Percentiles rank a stretch among this genome's conserved stretches.
phyloP scores from a whole-genome alignment of 2,797 vertebrate species.

The Momotus momota region DNA sequence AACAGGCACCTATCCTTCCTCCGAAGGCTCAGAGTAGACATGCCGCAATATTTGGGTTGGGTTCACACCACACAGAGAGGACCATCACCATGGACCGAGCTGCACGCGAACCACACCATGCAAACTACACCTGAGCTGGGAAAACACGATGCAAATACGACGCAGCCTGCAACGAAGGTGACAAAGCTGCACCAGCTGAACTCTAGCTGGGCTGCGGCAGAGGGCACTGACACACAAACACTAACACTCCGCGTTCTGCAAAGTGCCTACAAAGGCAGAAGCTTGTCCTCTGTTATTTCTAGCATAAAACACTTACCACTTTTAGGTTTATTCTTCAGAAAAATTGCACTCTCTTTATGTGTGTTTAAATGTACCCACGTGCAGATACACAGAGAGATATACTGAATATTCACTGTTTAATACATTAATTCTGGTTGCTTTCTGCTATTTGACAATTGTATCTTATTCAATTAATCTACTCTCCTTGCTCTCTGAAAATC shows the following conservation, averaged over 20 bases:
- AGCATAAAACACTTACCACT: background rate
- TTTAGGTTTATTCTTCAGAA: background rate
- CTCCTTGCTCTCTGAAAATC: background rate
- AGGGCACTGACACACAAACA: conserved; percentile 19
- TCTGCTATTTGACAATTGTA: background rate
- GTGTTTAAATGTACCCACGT: background rate
- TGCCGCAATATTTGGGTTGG: background rate
- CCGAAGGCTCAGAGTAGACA: background rate
- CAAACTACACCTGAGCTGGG: background rate
- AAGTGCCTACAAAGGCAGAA: background rate
- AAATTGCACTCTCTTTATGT: background rate
- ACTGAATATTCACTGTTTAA: background rate
- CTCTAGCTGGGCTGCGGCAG: background rate
- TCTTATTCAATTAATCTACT: background rate
- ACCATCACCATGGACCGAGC: fast-evolving
- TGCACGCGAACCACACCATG: fast-evolving
- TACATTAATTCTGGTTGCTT: background rate
- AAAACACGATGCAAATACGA: background rate
- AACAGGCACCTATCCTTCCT: background rate
- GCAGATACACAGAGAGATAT: background rate
- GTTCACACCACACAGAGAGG: background rate
- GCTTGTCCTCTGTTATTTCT: background rate
- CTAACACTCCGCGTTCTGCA: background rate
- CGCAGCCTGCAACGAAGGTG: fast-evolving
- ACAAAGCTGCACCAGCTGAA: background rate